These are phyloP conservation scores for Bos indicus DNA, from an alignment of 2,113 vertebrate genomes.

Conservation along the genomic window DNA sequence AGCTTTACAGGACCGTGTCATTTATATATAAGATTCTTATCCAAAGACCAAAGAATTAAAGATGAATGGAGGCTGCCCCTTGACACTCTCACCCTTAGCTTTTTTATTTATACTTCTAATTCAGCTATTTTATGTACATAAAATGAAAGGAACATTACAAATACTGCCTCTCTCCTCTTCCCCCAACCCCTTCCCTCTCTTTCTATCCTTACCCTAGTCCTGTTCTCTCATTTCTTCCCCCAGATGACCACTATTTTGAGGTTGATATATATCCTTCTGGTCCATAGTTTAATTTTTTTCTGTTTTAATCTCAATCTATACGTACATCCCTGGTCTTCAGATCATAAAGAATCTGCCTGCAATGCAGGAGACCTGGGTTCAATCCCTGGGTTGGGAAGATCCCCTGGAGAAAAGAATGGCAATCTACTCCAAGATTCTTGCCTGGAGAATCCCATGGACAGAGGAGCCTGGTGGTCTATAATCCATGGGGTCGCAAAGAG, in stretches of 20 bases:
- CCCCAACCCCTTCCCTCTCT: background rate
- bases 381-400: background rate
- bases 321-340: background rate
- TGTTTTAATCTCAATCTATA: background rate
- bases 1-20: constrained; percentile 46
- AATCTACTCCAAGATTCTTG: background rate
- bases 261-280: background rate
- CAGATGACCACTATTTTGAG: background rate
- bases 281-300: background rate
- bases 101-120: background rate
- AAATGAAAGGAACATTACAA: background rate
- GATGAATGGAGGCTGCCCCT: background rate
- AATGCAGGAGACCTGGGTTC: background rate
- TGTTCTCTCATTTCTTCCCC: background rate
- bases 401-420: background rate
- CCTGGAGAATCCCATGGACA: background rate
- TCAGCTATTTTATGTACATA: background rate
- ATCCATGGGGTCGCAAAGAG: background rate
- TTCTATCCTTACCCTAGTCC: too few relatives aligned
- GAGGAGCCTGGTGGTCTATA: background rate
- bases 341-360: background rate
- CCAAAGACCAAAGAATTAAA: constrained; percentile 47
- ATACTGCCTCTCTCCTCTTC: background rate
- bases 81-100: background rate
- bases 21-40: constrained; percentile 47